These are phyloP conservation scores for Merops nubicus DNA, from an alignment of 2,113 vertebrate genomes.

Conservation along the genomic window DNA sequence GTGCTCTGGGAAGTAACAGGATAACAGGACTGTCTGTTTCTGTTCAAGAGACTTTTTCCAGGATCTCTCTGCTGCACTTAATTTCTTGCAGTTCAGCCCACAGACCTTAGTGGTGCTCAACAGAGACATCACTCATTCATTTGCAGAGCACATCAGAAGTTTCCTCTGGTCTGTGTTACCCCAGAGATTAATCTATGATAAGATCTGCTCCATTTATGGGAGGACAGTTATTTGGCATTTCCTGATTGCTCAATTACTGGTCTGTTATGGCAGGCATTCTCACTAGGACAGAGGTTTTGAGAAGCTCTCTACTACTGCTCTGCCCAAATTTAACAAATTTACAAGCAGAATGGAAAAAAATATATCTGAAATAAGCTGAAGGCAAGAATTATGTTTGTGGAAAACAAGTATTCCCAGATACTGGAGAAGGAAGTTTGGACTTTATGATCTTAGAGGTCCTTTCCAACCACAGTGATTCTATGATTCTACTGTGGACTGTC, in stretches of 20 bases:
- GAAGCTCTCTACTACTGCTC: not conserved
- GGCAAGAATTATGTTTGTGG: not conserved
- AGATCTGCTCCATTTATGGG: not conserved
- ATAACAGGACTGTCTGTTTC: not conserved
- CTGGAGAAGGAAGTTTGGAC: no score
- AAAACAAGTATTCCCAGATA: not conserved
- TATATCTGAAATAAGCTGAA: not conserved
- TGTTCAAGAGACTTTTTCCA: not conserved
- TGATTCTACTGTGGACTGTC: not conserved
- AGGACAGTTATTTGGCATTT: not conserved
- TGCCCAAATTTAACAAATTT: not conserved
- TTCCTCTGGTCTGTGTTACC: not conserved
- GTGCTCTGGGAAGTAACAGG: conserved; percentile 3
- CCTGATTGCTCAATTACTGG: not conserved
- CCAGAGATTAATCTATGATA: not conserved
- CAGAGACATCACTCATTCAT: not conserved
- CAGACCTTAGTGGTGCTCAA: not conserved
- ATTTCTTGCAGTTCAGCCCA: not conserved
- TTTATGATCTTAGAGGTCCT: no score
- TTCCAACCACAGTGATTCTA: no score
- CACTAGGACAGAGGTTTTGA: not conserved
- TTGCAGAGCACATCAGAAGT: not conserved
- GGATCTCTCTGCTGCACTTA: not conserved
- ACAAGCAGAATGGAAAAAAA: not conserved
- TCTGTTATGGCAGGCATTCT: not conserved